Conservation (phyloP, 2,113 vertebrate species). For the Psittacara wagleri region DNA sequence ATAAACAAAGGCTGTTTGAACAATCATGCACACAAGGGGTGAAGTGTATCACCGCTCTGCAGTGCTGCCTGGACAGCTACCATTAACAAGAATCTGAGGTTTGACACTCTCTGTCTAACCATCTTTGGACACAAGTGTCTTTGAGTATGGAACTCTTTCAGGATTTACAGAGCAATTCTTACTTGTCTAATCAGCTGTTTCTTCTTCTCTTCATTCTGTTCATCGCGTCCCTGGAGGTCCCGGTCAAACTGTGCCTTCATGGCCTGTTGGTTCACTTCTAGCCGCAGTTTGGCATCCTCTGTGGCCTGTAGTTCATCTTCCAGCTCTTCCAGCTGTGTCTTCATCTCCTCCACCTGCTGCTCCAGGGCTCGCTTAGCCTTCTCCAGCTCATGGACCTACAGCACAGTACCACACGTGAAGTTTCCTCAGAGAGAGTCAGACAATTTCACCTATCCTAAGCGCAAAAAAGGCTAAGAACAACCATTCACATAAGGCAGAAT, state of each 20-base stretch:
- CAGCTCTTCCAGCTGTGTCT: conserved; percentile 94
- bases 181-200: conserved; percentile 94
- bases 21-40: not conserved
- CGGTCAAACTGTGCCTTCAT: conserved; percentile 95
- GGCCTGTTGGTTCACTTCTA: conserved; percentile 98
- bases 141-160: not conserved
- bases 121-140: not conserved
- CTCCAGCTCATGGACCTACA: conserved; percentile 95
- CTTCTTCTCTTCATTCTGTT: conserved; percentile 97
- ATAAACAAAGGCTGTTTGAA: not conserved
- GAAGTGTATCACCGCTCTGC: not conserved
- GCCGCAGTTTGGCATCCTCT: conserved; percentile 92
- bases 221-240: conserved; percentile 90
- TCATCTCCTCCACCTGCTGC: conserved; percentile 98
- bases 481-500: not conserved
- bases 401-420: not conserved
- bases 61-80: not conserved
- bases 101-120: not conserved
- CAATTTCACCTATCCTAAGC: not conserved
- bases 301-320: conserved; percentile 97
- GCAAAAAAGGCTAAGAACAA: not conserved
- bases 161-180: not conserved
- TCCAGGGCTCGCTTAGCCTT: conserved; percentile 92
- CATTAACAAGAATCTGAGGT: not conserved
- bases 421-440: not conserved